Percentiles rank a stretch among this genome's conserved stretches.
Evolutionary conservation across 1,140 invertebrate species (phyloP).

Genomic region (Chironomus striatipennis): DNA sequence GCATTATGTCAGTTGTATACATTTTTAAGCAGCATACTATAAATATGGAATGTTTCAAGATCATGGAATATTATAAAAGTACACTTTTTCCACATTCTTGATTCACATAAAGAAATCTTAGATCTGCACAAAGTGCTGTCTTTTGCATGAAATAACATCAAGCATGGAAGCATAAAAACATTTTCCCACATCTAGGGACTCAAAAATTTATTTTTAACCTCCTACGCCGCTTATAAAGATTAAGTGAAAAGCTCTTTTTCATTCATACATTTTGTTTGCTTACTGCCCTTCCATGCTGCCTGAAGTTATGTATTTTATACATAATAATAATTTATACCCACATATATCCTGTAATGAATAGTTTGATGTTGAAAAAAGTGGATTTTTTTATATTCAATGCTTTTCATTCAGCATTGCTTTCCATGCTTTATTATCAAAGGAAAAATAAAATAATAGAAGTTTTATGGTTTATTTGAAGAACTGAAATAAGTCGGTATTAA

Average conservation of each 20-base stretch:
- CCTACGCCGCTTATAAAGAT: neutral
- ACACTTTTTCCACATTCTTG: no score
- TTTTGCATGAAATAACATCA: no score
- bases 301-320: neutral
- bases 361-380: neutral
- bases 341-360: neutral
- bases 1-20: no score
- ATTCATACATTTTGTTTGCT: no score
- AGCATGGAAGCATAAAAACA: neutral
- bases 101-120: no score
- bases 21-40: no score
- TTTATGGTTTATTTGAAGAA: neutral
- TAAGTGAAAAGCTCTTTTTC: neutral
- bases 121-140: no score
- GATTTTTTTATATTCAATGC: neutral
- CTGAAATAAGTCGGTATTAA: neutral
- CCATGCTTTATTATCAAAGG: neutral
- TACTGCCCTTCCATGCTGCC: neutral
- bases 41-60: no score
- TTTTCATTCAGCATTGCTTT: neutral
- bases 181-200: neutral
- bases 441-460: neutral
- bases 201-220: constrained; percentile 3
- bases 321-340: neutral
- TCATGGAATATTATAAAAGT: no score